Evolutionary conservation across 2,797 vertebrate genomes (phyloP).

Genomic region (Squalus acanthias): DNA sequence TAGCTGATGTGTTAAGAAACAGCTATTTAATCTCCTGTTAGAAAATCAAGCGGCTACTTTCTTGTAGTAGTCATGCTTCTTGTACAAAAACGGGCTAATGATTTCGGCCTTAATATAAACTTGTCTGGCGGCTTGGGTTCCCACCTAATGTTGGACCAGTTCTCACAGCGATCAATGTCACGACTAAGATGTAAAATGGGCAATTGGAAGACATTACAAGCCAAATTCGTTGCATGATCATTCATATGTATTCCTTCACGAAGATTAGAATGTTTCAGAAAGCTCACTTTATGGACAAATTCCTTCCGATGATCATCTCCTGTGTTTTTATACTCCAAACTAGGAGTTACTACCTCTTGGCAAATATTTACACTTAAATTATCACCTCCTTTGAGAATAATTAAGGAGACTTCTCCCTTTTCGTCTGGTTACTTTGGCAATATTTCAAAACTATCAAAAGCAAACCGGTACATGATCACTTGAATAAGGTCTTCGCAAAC

Average conservation of each 20-base stretch:
- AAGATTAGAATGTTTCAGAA: neutral
- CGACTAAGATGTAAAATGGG: neutral
- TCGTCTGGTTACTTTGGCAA: neutral
- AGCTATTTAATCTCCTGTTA: neutral
- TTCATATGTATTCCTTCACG: neutral
- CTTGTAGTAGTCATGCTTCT: no score
- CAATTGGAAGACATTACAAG: neutral
- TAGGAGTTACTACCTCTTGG: neutral
- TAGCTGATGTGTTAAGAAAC: neutral
- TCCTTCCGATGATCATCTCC: neutral
- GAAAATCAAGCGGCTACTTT: neutral
- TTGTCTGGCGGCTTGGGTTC: neutral
- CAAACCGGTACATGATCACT: neutral
- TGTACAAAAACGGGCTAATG: neutral
- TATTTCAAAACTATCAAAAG: neutral
- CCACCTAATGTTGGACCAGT: neutral
- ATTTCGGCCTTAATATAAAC: neutral
- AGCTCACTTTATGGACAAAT: neutral
- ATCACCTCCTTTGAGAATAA: slow-evolving; percentile 2
- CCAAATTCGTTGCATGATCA: neutral
- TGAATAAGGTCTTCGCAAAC: neutral
- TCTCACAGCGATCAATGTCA: neutral
- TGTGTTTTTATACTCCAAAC: neutral
- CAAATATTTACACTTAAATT: neutral
- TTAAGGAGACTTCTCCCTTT: neutral